Evolutionary conservation across 2,113 vertebrate genomes (phyloP).

Genomic region (Saguinus imperator): DNA sequence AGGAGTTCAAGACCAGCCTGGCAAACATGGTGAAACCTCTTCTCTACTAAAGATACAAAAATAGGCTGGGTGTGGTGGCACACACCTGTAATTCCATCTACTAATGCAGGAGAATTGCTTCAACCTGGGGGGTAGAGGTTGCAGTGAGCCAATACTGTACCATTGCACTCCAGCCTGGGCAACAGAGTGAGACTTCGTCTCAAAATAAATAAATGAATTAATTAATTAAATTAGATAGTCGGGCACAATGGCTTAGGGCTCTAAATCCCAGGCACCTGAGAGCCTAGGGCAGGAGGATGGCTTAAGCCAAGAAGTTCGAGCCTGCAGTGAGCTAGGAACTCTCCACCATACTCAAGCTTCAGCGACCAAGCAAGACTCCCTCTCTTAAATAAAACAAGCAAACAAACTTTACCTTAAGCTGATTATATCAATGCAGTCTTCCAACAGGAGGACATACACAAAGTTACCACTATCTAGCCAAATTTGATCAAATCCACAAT

Average conservation of each 20-base stretch:
- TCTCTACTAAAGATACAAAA: neutral
- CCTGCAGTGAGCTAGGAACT: too few relatives aligned
- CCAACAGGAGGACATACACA: neutral
- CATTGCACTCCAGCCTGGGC: neutral
- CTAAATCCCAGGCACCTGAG: too few relatives aligned
- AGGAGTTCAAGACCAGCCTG: neutral
- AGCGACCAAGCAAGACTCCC: too few relatives aligned
- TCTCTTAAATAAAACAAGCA: too few relatives aligned
- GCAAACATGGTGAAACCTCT: neutral
- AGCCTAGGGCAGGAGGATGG: too few relatives aligned
- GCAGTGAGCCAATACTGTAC: neutral
- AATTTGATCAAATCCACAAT: slow-evolving; percentile 10
- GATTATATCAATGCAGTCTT: neutral
- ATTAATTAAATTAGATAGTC: too few relatives aligned
- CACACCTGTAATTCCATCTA: neutral
- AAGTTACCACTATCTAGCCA: neutral
- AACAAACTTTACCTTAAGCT: neutral
- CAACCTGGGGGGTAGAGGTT: neutral
- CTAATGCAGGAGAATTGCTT: neutral
- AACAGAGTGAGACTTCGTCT: neutral
- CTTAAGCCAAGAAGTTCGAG: too few relatives aligned
- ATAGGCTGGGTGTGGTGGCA: neutral
- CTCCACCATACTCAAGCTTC: too few relatives aligned
- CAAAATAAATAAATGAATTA: neutral
- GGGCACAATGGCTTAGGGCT: too few relatives aligned